Evolutionary conservation across 2,113 vertebrate genomes (phyloP).

Genomic region (Thunnus maccoyii): DNA sequence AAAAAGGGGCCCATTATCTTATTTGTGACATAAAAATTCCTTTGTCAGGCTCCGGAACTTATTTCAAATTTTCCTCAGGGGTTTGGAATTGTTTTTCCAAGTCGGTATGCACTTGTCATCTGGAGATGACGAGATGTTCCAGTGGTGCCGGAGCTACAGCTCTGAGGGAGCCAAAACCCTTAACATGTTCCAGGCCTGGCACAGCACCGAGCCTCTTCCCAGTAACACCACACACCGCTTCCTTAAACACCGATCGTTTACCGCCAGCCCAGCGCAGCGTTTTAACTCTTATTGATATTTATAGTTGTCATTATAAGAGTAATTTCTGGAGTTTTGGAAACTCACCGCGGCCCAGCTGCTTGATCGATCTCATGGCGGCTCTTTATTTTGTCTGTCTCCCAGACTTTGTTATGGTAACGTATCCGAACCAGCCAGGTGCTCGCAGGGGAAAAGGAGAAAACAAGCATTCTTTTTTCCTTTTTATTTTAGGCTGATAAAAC

Average conservation of each 20-base stretch:
- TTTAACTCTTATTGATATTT: conserved; percentile 18
- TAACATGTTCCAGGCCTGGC: conserved; percentile 64
- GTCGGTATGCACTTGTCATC: conserved; percentile 24
- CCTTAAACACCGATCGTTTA: conserved; percentile 18
- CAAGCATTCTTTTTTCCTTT: conserved; percentile 4
- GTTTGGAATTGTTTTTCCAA: conserved; percentile 31
- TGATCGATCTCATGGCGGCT: background rate
- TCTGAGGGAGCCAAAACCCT: conserved; percentile 13
- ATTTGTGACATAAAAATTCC: background rate
- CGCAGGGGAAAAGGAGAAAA: background rate
- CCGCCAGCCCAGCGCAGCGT: conserved; percentile 16
- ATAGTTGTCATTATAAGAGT: conserved; percentile 2
- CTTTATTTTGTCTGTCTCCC: conserved; percentile 38
- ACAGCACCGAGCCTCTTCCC: conserved; percentile 11
- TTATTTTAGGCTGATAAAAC: conserved; percentile 30
- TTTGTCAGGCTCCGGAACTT: background rate
- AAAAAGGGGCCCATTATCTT: background rate
- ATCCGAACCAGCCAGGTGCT: conserved; percentile 22
- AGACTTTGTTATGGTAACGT: conserved; percentile 48
- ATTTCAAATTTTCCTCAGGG: background rate
- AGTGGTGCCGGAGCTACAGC: background rate
- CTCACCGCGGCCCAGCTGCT: background rate
- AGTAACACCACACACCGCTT: conserved; percentile 18
- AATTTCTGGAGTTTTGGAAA: conserved; percentile 24
- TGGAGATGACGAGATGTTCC: conserved; percentile 30